Percentiles rank a stretch among this genome's conserved stretches.
Evolutionary conservation across 2,113 vertebrate genomes (phyloP).

Genomic region (Aegithalos caudatus): DNA sequence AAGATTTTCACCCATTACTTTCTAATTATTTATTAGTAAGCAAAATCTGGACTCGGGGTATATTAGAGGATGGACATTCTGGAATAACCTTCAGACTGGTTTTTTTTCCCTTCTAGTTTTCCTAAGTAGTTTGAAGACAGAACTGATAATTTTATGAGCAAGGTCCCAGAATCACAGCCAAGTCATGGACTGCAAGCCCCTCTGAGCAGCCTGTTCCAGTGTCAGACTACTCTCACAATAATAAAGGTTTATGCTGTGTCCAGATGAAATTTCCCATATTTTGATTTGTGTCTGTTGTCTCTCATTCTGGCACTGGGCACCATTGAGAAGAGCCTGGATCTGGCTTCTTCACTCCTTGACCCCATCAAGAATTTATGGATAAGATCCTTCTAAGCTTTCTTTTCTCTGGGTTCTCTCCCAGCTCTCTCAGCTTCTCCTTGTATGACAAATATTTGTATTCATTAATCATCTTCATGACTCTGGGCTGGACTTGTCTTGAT

Average conservation of each 20-base stretch:
- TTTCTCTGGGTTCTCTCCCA: not conserved
- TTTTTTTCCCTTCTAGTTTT: not conserved
- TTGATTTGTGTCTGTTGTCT: not conserved
- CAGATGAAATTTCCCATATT: not conserved
- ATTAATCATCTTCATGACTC: not conserved
- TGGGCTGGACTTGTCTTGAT: not conserved
- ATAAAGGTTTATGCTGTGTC: not conserved
- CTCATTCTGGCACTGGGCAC: not conserved
- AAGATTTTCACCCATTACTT: not conserved
- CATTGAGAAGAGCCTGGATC: not conserved
- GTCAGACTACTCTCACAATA: not conserved
- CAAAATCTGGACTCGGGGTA: not conserved
- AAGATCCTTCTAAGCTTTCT: not conserved
- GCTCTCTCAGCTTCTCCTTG: not conserved
- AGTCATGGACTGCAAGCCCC: not conserved
- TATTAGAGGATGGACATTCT: not conserved
- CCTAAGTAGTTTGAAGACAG: not conserved
- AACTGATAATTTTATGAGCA: not conserved
- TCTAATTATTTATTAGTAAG: not conserved
- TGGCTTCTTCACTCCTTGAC: not conserved
- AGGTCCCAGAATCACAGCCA: not conserved
- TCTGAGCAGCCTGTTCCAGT: not conserved
- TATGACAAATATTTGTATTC: not conserved
- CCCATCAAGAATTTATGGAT: not conserved
- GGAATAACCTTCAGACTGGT: not conserved